A percentile compares a stretch with the other conserved stretches of the same genome.
These are phyloP conservation scores for Neuroterus valhalla DNA, from an alignment of 1,140 invertebrate genomes.

Conservation along the genomic window DNA sequence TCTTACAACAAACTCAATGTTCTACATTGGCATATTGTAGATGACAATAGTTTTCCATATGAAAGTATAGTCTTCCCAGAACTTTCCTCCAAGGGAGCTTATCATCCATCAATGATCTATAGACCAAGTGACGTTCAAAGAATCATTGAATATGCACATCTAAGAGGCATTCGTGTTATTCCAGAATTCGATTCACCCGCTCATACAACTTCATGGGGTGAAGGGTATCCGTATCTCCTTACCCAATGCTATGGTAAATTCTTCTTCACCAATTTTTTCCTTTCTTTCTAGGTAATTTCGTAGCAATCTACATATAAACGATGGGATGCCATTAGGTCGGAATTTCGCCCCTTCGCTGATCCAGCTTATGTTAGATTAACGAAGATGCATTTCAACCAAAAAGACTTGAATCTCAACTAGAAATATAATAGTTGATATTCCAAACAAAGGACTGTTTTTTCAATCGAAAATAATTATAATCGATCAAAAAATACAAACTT, in stretches of 20 bases:
- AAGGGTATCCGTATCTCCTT: constrained; percentile 80
- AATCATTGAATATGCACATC: constrained; percentile 81
- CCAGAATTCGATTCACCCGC: constrained; percentile 91
- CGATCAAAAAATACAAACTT: too few species aligned
- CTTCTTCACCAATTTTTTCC: not conserved
- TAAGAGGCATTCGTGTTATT: constrained; percentile 83
- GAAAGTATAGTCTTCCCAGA: constrained; percentile 80
- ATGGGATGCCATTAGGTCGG: too few species aligned
- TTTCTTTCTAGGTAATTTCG: not conserved
- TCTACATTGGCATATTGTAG: constrained; percentile 92
- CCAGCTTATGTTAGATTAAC: too few species aligned
- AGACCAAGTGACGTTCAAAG: constrained; percentile 72
- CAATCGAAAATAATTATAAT: too few species aligned
- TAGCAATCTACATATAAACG: too few species aligned
- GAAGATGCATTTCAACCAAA: too few species aligned
- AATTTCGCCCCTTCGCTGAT: too few species aligned
- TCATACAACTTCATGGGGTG: constrained; percentile 81
- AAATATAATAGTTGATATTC: too few species aligned
- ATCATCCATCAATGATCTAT: constrained; percentile 79
- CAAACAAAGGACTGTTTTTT: too few species aligned
- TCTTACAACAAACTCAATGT: constrained; percentile 86
- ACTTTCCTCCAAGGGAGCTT: constrained; percentile 83
- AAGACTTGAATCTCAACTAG: too few species aligned
- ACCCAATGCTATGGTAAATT: constrained; percentile 35
- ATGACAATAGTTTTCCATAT: constrained; percentile 89